Evolutionary conservation across 1,140 invertebrate genomes (phyloP), one percentile per base, ranked within the genome.

Genomic region (Dolichoris vasculosae): DNA sequence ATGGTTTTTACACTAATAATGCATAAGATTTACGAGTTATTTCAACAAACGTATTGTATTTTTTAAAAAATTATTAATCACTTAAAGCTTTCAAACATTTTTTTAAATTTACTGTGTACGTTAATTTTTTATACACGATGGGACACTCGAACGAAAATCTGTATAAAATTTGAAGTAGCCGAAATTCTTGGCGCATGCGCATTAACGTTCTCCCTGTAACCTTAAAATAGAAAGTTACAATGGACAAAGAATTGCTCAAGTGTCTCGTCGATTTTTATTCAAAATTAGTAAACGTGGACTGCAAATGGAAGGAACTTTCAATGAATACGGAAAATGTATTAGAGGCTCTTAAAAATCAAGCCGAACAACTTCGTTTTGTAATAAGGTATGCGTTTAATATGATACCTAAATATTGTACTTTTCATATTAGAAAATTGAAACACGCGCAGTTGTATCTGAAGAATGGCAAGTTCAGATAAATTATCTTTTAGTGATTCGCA

Each of bases 251-350:
- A 75, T 80, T 91, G 11, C 86, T 89, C 17, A 90, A 88, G 87
- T 85, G 83, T 82, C 84, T 92, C n/a, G 84, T 88, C 2, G 87
- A 87, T 71, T 92, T 90, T 82, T 92, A 88, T 80, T 80, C 87
- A 0, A 88, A 89, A 9, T 30, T 92, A 6, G 87, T 88, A 35
- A 89, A 84, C 51, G 69, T 87, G 2, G 84, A 90, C 7, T 82
- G 78, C 7, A 91, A 90, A 51, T 91, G 90, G 90, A 89, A 87
- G 32, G 88, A 89, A 76, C 67, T 90, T 11, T 69, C 38, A 0
- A 82, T 87, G 23, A 84, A 30, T 69, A 85, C 86, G 3, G 73
- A 89, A 82, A 63, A 75, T 35, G 85, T 87, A 0, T 48, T 91
- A 0, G 73, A 87, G 0, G 87, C 77, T 38, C 79, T 92, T 20